A percentile compares a stretch with the other conserved stretches of the same genome.
Conservation (phyloP, 1,140 invertebrate species). For the Drosophila cardini region DNA sequence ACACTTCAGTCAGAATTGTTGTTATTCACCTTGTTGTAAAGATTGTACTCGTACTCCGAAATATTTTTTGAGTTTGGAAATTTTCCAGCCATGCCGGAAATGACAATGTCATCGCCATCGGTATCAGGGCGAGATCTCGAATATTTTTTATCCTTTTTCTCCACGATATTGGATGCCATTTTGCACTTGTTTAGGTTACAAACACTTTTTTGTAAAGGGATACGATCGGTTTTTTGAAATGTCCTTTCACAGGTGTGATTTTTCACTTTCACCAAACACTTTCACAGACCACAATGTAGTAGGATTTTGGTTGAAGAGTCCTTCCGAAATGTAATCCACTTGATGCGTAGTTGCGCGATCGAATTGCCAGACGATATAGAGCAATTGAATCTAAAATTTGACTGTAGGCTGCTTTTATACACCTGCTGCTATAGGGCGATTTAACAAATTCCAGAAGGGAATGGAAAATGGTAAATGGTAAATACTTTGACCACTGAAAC, state of each 20-base stretch:
- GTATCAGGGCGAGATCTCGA: conserved; percentile 70
- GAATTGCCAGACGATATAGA: conserved; percentile 60
- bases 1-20: no score
- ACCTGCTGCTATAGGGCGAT: conserved; percentile 9
- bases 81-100: conserved; percentile 91
- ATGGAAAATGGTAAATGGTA: conserved; percentile 37
- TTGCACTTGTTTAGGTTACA: conserved; percentile 32
- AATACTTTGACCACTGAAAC: conserved; percentile 70
- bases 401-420: conserved; percentile 67
- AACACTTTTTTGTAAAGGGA: conserved; percentile 33
- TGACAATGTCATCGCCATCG: conserved; percentile 92
- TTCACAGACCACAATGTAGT: conserved; percentile 23
- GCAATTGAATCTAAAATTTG: conserved; percentile 62
- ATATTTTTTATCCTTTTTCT: conserved; percentile 68
- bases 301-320: background rate
- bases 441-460: conserved; percentile 69
- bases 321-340: conserved; percentile 42
- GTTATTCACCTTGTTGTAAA: conserved; percentile 89
- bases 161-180: conserved; percentile 41
- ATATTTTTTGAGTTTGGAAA: conserved; percentile 95
- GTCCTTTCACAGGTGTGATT: conserved; percentile 16
- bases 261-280: conserved; percentile 14
- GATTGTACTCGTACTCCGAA: conserved; percentile 91
- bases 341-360: conserved; percentile 31
- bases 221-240: conserved; percentile 26